Evolutionary conservation across 2,113 vertebrate genomes (phyloP).

Genomic region (Toxotes chatareus): DNA sequence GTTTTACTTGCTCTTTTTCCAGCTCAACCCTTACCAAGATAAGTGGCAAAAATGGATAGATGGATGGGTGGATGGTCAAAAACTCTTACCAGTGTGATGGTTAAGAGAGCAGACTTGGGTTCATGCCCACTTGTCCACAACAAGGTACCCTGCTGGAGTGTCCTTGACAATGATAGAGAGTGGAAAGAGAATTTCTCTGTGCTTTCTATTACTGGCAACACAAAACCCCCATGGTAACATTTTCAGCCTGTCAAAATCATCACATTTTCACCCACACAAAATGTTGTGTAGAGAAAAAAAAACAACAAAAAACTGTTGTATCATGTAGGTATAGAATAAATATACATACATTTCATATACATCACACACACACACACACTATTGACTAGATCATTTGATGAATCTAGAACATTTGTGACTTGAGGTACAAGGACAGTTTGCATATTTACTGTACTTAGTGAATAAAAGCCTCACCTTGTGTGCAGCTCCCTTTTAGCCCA

Average conservation of each 20-base stretch:
- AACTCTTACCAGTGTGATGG: background rate
- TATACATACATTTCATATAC: background rate
- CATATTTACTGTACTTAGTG: background rate
- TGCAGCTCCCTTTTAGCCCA: background rate
- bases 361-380: background rate
- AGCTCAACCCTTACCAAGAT: slow-evolving; percentile 1
- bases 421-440: background rate
- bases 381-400: background rate
- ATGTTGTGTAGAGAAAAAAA: background rate
- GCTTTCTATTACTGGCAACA: slow-evolving; percentile 8
- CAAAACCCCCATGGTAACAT: background rate
- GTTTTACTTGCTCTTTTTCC: slow-evolving; percentile 5
- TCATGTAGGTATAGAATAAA: background rate
- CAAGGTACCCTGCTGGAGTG: slow-evolving; percentile 13
- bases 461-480: background rate
- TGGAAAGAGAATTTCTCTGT: background rate
- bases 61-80: slow-evolving; percentile 21
- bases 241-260: slow-evolving; percentile 5
- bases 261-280: background rate
- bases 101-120: slow-evolving; percentile 13
- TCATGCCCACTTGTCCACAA: slow-evolving; percentile 15
- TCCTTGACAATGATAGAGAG: slow-evolving; percentile 17
- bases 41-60: slow-evolving; percentile 15
- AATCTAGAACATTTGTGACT: background rate
- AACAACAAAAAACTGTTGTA: too few relatives aligned